These are phyloP conservation scores for Anguilla megastoma DNA, from an alignment of 2,797 vertebrate species.

Conservation along the genomic window DNA sequence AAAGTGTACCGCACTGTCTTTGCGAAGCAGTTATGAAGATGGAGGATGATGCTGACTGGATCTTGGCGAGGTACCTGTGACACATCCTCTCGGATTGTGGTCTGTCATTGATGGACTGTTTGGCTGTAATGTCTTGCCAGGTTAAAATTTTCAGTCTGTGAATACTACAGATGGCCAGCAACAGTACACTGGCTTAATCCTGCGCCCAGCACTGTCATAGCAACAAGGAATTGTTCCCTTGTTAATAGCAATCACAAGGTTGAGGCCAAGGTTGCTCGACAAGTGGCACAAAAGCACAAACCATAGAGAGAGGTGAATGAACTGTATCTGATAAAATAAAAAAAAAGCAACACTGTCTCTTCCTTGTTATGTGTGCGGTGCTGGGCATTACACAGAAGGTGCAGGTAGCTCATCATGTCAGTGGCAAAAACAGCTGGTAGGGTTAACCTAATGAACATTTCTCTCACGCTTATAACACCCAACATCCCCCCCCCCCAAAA, in stretches of 20 bases:
- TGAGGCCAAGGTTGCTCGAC: not conserved
- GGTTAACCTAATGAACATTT: not conserved
- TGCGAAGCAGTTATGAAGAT: not conserved
- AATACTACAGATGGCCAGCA: not conserved
- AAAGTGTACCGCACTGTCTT: not conserved
- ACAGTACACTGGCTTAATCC: not conserved
- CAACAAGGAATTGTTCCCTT: not conserved
- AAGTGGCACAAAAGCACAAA: not conserved
- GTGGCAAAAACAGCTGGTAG: not conserved
- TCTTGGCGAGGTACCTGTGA: not conserved
- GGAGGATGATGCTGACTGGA: not conserved
- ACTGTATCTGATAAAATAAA: not conserved
- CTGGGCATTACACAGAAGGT: not conserved
- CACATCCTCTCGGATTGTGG: not conserved
- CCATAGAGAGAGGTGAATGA: not conserved
- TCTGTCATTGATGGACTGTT: constrained; percentile 14
- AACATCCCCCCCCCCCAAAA: not conserved
- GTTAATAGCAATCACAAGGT: not conserved
- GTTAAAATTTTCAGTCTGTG: not conserved
- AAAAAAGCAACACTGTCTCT: not conserved
- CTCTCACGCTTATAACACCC: not conserved
- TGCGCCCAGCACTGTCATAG: not conserved
- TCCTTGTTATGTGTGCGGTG: not conserved
- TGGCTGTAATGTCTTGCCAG: not conserved
- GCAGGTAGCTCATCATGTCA: not conserved